Conservation (phyloP, 1,140 invertebrate genomes). For the Diprion similis region DNA sequence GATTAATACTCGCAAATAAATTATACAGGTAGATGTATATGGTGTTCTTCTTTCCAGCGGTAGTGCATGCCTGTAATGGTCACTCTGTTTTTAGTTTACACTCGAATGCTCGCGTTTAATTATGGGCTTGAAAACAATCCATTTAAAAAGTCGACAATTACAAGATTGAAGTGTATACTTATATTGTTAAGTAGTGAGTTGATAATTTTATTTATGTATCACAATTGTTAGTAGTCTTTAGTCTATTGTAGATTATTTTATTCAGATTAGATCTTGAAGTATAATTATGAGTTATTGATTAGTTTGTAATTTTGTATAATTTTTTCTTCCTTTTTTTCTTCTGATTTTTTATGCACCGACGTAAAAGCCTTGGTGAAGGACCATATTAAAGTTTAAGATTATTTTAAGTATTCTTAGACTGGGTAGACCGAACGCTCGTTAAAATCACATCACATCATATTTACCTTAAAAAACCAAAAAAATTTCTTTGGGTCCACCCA, state of each 20-base stretch:
- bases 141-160: not conserved
- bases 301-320: not conserved
- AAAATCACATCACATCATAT: not conserved
- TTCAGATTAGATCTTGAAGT: no score
- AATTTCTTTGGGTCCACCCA: no score
- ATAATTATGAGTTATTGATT: constrained; percentile 7
- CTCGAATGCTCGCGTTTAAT: not conserved
- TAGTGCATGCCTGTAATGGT: constrained; percentile 14
- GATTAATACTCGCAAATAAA: not conserved
- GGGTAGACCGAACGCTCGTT: not conserved
- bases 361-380: constrained; percentile 41
- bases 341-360: not conserved
- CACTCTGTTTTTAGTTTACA: not conserved
- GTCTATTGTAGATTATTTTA: not conserved
- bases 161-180: not conserved
- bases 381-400: constrained; percentile 40
- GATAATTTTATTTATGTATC: constrained; percentile 17
- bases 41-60: constrained; percentile 26
- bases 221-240: not conserved
- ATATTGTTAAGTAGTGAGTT: constrained; percentile 15
- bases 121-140: not conserved
- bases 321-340: constrained; percentile 16
- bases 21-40: not conserved
- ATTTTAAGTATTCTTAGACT: not conserved
- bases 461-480: no score